Percentiles rank a stretch among this genome's conserved stretches.
These are phyloP conservation scores for Thecophora atra DNA, from an alignment of 2,888 invertebrate species.

Conservation along the genomic window DNA sequence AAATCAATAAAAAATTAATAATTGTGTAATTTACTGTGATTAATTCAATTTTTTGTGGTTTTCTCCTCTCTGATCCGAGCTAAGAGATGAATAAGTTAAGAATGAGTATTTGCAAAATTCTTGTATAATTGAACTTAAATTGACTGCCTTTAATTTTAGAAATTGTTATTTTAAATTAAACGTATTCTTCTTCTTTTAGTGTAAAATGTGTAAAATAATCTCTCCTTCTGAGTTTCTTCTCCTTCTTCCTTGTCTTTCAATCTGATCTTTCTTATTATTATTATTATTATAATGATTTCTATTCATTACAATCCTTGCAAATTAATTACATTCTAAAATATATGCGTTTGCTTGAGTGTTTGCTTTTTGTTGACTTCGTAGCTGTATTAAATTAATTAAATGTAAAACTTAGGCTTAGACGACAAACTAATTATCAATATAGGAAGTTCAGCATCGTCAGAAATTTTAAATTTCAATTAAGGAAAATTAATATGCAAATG, in stretches of 20 bases:
- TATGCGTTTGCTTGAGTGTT: not conserved
- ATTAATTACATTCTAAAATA: not conserved
- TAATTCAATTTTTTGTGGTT: not conserved
- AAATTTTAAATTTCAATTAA: slow-evolving; percentile 30
- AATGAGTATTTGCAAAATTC: slow-evolving; percentile 10
- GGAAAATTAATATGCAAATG: not conserved
- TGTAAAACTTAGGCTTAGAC: slow-evolving; percentile 43
- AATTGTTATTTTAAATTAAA: too few relatives aligned
- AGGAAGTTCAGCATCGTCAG: slow-evolving; percentile 15
- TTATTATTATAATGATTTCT: not conserved
- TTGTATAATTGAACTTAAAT: too few relatives aligned
- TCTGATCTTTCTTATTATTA: too few relatives aligned
- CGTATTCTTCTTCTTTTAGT: too few relatives aligned
- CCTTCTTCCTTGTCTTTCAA: too few relatives aligned
- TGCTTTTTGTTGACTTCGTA: slow-evolving; percentile 10
- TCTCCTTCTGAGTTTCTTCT: too few relatives aligned
- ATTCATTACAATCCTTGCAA: slow-evolving; percentile 18
- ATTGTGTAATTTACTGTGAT: not conserved
- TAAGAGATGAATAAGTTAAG: not conserved
- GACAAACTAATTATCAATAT: slow-evolving; percentile 39
- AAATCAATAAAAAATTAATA: not conserved
- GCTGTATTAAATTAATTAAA: slow-evolving; percentile 24
- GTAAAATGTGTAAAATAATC: too few relatives aligned
- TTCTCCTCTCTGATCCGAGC: too few relatives aligned
- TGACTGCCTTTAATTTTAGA: too few relatives aligned